These are phyloP conservation scores for Maccullochella peelii DNA, from an alignment of 2,113 vertebrate species.

Conservation along the genomic window DNA sequence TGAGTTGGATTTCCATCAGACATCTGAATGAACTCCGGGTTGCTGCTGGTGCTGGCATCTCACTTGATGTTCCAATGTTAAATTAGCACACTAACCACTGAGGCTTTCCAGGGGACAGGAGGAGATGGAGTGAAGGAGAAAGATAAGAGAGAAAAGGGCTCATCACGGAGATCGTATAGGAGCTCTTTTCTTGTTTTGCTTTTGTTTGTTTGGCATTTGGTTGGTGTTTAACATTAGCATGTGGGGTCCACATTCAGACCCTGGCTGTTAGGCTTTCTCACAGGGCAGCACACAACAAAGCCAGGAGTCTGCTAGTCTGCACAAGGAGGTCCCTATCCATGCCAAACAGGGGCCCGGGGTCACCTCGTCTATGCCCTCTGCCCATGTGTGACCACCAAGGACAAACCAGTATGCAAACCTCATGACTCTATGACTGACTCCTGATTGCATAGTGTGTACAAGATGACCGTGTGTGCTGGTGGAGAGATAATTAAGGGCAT, in stretches of 20 bases:
- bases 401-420: conserved; percentile 37
- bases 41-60: conserved; percentile 57
- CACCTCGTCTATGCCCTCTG: conserved; percentile 44
- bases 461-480: conserved; percentile 17
- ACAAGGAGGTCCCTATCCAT: conserved; percentile 50
- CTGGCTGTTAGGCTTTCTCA: conserved; percentile 60
- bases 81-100: conserved; percentile 55
- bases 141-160: conserved; percentile 38
- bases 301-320: conserved; percentile 73
- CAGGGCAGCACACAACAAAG: conserved; percentile 64
- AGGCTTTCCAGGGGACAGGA: conserved; percentile 57
- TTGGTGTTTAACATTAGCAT: conserved; percentile 77
- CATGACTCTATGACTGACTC: background rate
- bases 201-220: conserved; percentile 74
- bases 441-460: background rate
- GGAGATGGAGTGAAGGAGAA: conserved; percentile 26
- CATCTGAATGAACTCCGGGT: conserved; percentile 65
- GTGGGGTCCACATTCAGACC: conserved; percentile 79
- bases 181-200: conserved; percentile 49
- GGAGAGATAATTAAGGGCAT: conserved; percentile 23
- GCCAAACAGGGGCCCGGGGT: conserved; percentile 57
- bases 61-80: conserved; percentile 56
- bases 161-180: conserved; percentile 55
- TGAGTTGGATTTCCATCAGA: conserved; percentile 65
- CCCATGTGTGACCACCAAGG: conserved; percentile 35